Evolutionary conservation across 2,797 vertebrate species (phyloP).

Genomic region (Anomalospiza imberbis): DNA sequence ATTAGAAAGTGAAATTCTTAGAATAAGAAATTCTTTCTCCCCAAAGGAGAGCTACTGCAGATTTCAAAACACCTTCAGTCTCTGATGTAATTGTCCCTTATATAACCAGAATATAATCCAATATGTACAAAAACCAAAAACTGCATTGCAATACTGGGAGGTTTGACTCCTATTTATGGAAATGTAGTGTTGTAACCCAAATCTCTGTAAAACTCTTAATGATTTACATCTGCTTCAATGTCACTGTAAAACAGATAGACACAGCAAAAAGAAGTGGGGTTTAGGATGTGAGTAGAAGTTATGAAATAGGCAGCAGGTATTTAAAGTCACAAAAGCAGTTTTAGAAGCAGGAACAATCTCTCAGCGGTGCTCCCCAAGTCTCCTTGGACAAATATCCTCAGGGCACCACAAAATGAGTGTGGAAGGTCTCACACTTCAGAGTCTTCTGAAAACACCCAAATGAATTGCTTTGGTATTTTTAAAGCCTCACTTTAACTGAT

Average conservation of each 20-base stretch:
- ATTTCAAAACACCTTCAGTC: not conserved
- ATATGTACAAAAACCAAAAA: not conserved
- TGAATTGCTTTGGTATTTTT: rapidly evolving
- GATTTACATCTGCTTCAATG: not conserved
- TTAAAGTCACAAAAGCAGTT: not conserved
- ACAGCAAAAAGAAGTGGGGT: not conserved
- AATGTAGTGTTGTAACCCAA: not conserved
- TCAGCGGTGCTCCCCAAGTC: no score
- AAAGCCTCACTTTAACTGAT: rapidly evolving
- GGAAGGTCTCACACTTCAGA: rapidly evolving
- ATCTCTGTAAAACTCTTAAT: not conserved
- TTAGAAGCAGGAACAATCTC: not conserved
- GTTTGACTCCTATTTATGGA: not conserved
- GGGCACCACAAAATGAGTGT: rapidly evolving
- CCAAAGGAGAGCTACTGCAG: not conserved
- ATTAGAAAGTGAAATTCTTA: not conserved
- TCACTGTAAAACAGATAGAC: not conserved
- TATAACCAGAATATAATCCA: not conserved
- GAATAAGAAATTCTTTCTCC: not conserved
- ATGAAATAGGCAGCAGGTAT: not conserved
- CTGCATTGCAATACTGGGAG: not conserved
- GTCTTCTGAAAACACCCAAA: not conserved
- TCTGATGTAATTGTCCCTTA: not conserved
- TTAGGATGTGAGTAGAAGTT: not conserved
- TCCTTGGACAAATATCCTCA: not conserved